Percentiles rank a stretch among this genome's conserved stretches.
Conservation (phyloP, 2,113 vertebrate species). For the Butorides virescens region DNA sequence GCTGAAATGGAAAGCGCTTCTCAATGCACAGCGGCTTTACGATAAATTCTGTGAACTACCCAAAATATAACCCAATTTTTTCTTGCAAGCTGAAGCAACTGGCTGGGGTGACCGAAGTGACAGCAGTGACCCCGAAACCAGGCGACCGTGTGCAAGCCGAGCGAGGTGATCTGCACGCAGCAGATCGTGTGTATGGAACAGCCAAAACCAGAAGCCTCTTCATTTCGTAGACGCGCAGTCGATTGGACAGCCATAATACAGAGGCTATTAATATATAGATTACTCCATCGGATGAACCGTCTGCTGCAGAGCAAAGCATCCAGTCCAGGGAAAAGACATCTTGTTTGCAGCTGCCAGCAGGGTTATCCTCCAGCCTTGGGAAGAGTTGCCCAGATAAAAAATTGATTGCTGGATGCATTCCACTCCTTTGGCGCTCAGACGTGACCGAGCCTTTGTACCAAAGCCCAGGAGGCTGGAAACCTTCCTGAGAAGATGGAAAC, state of each 20-base stretch:
- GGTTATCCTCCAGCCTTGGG: not conserved
- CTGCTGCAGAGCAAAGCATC: not conserved
- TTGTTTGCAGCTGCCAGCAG: slow-evolving; percentile 34
- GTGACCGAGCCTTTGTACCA: slow-evolving; percentile 60
- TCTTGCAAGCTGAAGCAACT: not conserved
- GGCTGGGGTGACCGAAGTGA: not conserved
- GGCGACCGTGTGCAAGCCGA: rapidly evolving
- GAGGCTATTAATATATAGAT: not conserved
- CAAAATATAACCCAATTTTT: not conserved
- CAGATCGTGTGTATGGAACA: not conserved
- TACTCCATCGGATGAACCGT: not conserved
- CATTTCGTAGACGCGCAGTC: not conserved
- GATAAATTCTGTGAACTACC: not conserved
- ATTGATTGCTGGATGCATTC: slow-evolving; percentile 44
- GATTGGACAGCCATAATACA: not conserved
- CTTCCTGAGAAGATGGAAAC: slow-evolving; percentile 45
- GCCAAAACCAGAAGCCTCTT: not conserved
- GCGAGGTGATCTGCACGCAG: not conserved
- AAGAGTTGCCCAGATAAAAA: slow-evolving; percentile 31
- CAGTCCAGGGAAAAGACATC: slow-evolving; percentile 8
- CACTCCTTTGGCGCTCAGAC: slow-evolving; percentile 47
- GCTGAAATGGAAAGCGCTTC: slow-evolving; percentile 39
- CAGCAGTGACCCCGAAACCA: not conserved
- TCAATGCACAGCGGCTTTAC: not conserved
- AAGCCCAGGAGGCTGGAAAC: slow-evolving; percentile 59